Evolutionary conservation across 1,140 invertebrate genomes (phyloP).

Genomic region (Drosophila mojavensis): DNA sequence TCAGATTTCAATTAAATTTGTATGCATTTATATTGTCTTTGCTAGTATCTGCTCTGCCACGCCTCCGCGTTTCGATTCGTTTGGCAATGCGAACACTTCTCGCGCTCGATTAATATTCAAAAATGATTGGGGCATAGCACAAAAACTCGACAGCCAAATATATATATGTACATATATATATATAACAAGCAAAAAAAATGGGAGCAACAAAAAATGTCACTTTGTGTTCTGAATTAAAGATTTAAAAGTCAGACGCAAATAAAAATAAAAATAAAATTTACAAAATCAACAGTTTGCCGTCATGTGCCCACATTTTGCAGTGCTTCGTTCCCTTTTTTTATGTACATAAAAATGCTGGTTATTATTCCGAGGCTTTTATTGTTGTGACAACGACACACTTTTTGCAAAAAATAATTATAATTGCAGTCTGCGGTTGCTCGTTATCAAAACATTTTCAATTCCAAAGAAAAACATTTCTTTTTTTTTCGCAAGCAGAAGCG

Average conservation of each 20-base stretch:
- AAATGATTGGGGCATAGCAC: constrained; percentile 43
- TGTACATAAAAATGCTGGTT: constrained; percentile 18
- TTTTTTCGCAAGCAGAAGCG: neutral
- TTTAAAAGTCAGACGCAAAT: constrained; percentile 26
- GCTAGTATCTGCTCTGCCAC: neutral
- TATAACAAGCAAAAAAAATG: constrained; percentile 2
- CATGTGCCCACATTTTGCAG: constrained; percentile 25
- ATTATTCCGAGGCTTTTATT: constrained; percentile 36
- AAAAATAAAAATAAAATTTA: neutral
- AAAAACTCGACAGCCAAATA: constrained; percentile 24
- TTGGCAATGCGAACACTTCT: constrained; percentile 56
- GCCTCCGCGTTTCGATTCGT: constrained; percentile 8
- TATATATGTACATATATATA: constrained; percentile 3
- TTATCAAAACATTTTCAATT: constrained; percentile 22
- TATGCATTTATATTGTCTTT: neutral
- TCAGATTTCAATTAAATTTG: neutral
- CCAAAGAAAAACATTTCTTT: neutral
- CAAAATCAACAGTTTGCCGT: constrained; percentile 36
- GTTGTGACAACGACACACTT: constrained; percentile 36
- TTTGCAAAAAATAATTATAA: constrained; percentile 20
- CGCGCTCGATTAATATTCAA: constrained; percentile 69
- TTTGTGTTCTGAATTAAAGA: constrained; percentile 28
- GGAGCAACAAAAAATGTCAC: constrained; percentile 25
- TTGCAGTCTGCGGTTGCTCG: constrained; percentile 36
- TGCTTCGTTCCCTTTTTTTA: constrained; percentile 3